Evolutionary conservation across 2,113 vertebrate species (phyloP).

Genomic region (Isichthys henryi): DNA sequence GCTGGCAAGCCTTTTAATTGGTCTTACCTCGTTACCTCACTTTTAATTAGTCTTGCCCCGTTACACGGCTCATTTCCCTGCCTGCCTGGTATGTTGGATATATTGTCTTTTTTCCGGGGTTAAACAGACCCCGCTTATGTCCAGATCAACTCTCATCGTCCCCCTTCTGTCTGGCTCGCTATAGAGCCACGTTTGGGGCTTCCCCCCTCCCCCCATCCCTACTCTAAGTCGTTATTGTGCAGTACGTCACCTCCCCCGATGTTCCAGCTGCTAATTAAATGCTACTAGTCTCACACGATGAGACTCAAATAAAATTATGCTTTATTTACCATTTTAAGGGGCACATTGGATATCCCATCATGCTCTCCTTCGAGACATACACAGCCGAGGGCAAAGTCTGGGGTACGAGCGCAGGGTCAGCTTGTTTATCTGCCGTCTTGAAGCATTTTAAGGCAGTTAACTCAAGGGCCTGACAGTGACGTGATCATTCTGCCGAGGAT

Average conservation of each 20-base stretch:
- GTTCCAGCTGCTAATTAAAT: neutral
- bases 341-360: neutral
- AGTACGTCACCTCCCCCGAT: neutral
- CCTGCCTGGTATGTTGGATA: slow-evolving; percentile 39
- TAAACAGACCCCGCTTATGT: neutral
- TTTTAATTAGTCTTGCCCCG: slow-evolving; percentile 71
- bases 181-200: neutral
- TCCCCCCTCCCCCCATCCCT: neutral
- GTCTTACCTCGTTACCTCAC: slow-evolving; percentile 61
- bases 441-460: neutral
- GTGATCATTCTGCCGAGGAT: neutral
- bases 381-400: neutral
- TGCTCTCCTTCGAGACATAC: neutral
- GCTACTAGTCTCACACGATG: neutral
- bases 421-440: neutral
- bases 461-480: neutral
- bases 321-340: neutral
- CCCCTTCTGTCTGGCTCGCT: neutral
- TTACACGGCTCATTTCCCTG: slow-evolving; percentile 51
- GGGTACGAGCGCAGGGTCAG: neutral
- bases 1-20: slow-evolving; percentile 67
- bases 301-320: neutral
- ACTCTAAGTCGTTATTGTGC: neutral
- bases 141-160: neutral
- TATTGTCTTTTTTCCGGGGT: no score